These are phyloP conservation scores for Rhopalosiphum maidis DNA, from an alignment of 1,140 invertebrate genomes.

Conservation along the genomic window DNA sequence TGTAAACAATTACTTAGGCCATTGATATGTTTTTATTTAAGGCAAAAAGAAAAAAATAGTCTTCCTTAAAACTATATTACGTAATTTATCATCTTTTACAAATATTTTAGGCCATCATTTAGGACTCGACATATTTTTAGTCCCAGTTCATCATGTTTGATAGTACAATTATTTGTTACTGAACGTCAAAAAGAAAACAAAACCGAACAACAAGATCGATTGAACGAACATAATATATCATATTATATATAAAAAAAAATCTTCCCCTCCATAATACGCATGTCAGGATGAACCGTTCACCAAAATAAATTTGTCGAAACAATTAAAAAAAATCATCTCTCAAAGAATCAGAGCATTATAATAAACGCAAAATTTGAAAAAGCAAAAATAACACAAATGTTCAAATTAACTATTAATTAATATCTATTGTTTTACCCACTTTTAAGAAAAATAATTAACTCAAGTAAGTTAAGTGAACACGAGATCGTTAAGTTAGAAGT, in stretches of 20 bases:
- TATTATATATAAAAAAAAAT: neutral
- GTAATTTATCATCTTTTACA: neutral
- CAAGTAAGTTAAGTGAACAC: too few relatives aligned
- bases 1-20: neutral
- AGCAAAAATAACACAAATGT: neutral
- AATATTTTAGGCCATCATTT: constrained; percentile 16
- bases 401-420: neutral
- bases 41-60: neutral
- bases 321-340: neutral
- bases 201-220: neutral
- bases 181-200: neutral
- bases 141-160: neutral
- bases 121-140: neutral
- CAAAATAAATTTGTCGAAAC: neutral
- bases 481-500: neutral
- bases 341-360: neutral
- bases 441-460: too few relatives aligned
- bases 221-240: neutral
- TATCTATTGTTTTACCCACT: too few relatives aligned
- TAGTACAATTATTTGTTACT: constrained; percentile 1
- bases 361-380: neutral
- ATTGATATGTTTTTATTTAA: neutral
- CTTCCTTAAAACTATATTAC: neutral
- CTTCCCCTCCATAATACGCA: neutral
- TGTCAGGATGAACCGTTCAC: neutral